Conservation (phyloP, 2,888 invertebrate species). For the Archaeoteleia sp. region DNA sequence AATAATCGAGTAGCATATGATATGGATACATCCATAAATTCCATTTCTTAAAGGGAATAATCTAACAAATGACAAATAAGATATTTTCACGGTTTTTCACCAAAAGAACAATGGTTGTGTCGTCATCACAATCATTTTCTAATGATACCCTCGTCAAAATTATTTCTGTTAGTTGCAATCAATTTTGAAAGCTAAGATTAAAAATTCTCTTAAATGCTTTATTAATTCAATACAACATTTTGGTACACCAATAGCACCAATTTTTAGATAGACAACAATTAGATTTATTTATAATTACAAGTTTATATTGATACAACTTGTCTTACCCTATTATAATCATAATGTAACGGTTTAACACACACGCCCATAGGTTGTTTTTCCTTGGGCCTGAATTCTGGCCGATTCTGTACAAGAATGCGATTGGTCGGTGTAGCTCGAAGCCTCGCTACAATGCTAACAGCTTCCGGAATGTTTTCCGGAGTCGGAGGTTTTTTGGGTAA, state of each 20-base stretch:
- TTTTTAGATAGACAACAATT: conserved; percentile 3
- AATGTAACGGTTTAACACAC: conserved; percentile 94
- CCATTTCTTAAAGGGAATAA: too few relatives aligned
- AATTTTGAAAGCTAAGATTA: too few relatives aligned
- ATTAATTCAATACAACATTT: too few relatives aligned
- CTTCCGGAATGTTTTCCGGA: conserved; percentile 79
- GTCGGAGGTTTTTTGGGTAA: conserved; percentile 79
- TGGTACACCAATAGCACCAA: too few relatives aligned
- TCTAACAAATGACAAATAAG: too few relatives aligned
- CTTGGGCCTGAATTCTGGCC: conserved; percentile 75
- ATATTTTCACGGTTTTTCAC: too few relatives aligned
- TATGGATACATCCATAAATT: too few relatives aligned
- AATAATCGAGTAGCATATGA: background rate
- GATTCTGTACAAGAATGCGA: conserved; percentile 79
- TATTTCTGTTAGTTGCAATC: too few relatives aligned
- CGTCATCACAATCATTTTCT: too few relatives aligned
- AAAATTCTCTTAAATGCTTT: too few relatives aligned
- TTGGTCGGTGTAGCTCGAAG: conserved; percentile 80
- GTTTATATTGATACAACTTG: background rate
- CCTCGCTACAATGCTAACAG: conserved; percentile 83
- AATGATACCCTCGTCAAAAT: too few relatives aligned
- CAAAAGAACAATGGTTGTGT: too few relatives aligned
- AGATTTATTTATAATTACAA: conserved; percentile 1
- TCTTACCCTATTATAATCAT: conserved; percentile 85
- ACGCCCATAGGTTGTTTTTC: conserved; percentile 81